Evolutionary conservation across 2,113 vertebrate species (phyloP).

Genomic region (Colinus virginianus): DNA sequence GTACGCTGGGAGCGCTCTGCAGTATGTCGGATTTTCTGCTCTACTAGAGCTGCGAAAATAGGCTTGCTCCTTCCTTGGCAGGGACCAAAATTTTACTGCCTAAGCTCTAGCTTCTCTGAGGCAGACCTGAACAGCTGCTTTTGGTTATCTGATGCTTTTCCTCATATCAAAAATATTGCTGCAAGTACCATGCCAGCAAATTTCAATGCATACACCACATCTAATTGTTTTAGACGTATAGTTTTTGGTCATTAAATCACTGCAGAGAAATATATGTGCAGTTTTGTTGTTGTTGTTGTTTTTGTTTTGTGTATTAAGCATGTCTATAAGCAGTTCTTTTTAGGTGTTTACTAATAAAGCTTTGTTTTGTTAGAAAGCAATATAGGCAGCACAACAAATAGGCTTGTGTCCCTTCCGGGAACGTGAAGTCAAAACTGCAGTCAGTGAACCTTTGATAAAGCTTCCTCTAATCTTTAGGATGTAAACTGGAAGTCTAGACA

Average conservation of each 20-base stretch:
- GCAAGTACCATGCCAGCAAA: not conserved
- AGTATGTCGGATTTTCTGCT: not conserved
- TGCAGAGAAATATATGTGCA: not conserved
- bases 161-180: slow-evolving; percentile 13
- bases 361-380: not conserved
- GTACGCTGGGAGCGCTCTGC: fast-evolving
- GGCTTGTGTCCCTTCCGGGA: not conserved
- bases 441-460: not conserved
- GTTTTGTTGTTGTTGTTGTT: not conserved
- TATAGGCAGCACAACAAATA: not conserved
- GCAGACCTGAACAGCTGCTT: slow-evolving; percentile 32
- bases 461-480: not conserved
- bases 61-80: not conserved
- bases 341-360: not conserved
- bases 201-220: not conserved
- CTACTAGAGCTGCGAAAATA: not conserved
- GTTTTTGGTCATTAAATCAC: slow-evolving; percentile 3
- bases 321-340: not conserved
- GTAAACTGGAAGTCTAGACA: not conserved
- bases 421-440: not conserved
- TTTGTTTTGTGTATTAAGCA: not conserved
- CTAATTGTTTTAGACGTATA: not conserved
- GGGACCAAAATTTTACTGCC: slow-evolving; percentile 27
- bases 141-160: not conserved
- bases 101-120: not conserved